Evolutionary conservation across 2,113 vertebrate species (phyloP).

Genomic region (Platycercus adscitus): DNA sequence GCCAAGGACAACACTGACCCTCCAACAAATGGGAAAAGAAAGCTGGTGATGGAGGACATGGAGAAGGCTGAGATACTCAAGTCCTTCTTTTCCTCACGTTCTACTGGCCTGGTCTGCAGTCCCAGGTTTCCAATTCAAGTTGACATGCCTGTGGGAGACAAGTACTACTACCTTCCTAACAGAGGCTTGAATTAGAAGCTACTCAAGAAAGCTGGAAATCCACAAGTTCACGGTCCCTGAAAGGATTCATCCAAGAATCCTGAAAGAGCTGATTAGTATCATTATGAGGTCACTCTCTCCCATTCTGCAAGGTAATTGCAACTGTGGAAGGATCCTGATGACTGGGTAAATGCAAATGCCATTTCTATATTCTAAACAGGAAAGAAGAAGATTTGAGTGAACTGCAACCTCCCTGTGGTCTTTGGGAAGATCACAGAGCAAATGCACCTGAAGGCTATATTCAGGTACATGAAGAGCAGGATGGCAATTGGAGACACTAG

Average conservation of each 20-base stretch:
- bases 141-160: neutral
- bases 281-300: neutral
- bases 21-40: neutral
- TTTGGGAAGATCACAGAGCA: neutral
- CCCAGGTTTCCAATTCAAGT: neutral
- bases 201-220: neutral
- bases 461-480: neutral
- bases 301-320: neutral
- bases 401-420: neutral
- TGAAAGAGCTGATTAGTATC: neutral
- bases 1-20: fast-evolving
- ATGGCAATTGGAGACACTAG: neutral
- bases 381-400: neutral
- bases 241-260: neutral
- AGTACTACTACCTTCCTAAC: neutral
- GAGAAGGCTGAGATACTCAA: neutral
- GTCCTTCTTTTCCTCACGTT: neutral
- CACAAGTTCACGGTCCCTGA: neutral
- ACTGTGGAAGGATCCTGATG: neutral
- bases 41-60: neutral
- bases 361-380: neutral
- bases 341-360: neutral
- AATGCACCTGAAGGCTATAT: neutral
- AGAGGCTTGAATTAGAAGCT: neutral
- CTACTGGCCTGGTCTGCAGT: neutral